These are phyloP conservation scores for Osmoderma eremita DNA, from an alignment of 2,888 invertebrate species.

Conservation along the genomic window DNA sequence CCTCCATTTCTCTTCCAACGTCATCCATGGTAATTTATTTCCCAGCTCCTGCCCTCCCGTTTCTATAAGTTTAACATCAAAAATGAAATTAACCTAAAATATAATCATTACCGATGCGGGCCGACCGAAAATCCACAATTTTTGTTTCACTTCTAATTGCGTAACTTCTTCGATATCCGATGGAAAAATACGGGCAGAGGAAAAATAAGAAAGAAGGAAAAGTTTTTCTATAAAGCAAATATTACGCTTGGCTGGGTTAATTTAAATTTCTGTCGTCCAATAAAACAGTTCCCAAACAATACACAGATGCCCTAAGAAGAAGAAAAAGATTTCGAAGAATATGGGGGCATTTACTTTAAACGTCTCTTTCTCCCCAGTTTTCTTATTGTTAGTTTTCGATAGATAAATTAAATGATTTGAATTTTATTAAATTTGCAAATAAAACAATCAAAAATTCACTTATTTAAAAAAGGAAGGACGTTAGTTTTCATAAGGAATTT, in stretches of 20 bases:
- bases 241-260: constrained; percentile 19
- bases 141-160: background rate
- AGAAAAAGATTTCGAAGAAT: constrained; percentile 14
- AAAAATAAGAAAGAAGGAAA: constrained; percentile 8
- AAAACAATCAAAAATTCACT: too few relatives aligned
- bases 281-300: constrained; percentile 25
- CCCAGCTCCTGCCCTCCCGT: too few relatives aligned
- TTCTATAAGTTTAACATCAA: too few relatives aligned
- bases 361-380: too few relatives aligned
- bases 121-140: background rate
- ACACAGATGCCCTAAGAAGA: constrained; percentile 18
- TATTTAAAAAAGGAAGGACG: too few relatives aligned
- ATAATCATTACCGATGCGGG: background rate
- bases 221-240: constrained; percentile 33
- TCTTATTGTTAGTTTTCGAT: too few relatives aligned
- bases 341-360: background rate
- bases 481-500: too few relatives aligned
- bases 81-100: background rate
- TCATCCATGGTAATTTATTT: too few relatives aligned
- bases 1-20: too few relatives aligned
- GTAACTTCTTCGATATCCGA: background rate
- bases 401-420: too few relatives aligned
- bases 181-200: background rate
- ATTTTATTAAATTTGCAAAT: too few relatives aligned
- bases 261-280: constrained; percentile 30